Conservation (phyloP, 2,888 invertebrate genomes). For the Amaurobius ferox region DNA sequence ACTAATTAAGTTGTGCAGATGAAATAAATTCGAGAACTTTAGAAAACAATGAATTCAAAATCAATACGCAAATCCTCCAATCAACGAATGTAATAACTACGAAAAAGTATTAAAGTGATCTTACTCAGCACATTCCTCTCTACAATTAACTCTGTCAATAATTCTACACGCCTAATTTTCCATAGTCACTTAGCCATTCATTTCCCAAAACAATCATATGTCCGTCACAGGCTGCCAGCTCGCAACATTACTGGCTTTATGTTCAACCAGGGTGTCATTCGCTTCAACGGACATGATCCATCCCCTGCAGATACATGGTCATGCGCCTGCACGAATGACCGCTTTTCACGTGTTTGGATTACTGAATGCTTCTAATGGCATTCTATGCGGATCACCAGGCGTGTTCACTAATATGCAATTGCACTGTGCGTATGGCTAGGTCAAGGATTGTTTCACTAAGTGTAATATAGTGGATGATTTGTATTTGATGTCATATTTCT, state of each 20-base stretch:
- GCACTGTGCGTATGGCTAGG: too few species aligned
- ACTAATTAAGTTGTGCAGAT: too few species aligned
- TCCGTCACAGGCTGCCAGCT: slow-evolving; percentile 25
- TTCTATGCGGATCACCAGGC: background rate
- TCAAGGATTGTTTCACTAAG: too few species aligned
- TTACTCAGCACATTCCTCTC: too few species aligned
- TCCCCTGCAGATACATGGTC: background rate
- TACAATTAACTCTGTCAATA: background rate
- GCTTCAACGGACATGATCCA: background rate
- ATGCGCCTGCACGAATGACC: slow-evolving; percentile 19
- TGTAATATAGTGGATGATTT: too few species aligned
- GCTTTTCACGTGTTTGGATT: slow-evolving; percentile 35
- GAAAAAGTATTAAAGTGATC: too few species aligned
- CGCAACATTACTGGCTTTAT: background rate
- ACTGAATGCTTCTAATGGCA: slow-evolving; percentile 15
- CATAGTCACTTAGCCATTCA: background rate
- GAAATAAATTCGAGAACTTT: too few species aligned
- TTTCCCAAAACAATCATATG: slow-evolving; percentile 4
- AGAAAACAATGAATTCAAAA: too few species aligned
- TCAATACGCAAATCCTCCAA: too few species aligned
- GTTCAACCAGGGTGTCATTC: slow-evolving; percentile 27
- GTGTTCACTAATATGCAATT: background rate
- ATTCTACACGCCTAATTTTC: background rate
- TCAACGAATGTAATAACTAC: too few species aligned
- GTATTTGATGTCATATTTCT: too few species aligned